phyloP scores from a whole-genome alignment of 2,797 vertebrate genomes.

The Naso thynnoides region DNA sequence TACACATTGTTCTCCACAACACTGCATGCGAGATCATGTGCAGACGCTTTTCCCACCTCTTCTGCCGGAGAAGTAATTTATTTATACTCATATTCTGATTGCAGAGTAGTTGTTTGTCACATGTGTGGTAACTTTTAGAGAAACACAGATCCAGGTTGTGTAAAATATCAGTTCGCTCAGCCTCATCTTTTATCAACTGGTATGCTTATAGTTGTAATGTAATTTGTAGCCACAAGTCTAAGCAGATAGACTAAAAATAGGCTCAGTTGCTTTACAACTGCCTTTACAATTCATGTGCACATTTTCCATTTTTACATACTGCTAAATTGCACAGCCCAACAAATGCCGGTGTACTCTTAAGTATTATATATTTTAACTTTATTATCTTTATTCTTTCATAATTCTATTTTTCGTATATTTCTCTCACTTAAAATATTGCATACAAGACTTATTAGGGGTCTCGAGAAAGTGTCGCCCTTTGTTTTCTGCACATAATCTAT shows the following conservation, averaged over 20 bases:
- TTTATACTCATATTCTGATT: slow-evolving; percentile 25
- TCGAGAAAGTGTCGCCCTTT: too few species aligned
- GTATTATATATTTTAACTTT: too few species aligned
- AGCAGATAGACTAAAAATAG: background rate
- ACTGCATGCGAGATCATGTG: slow-evolving; percentile 83
- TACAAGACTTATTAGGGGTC: too few species aligned
- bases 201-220: background rate
- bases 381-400: too few species aligned
- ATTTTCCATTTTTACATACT: too few species aligned
- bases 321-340: too few species aligned
- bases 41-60: slow-evolving; percentile 85
- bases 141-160: background rate
- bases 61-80: slow-evolving; percentile 88
- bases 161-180: background rate
- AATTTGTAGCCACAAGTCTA: background rate
- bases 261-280: too few species aligned
- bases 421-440: too few species aligned
- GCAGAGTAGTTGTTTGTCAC: background rate
- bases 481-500: too few species aligned
- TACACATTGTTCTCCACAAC: slow-evolving; percentile 89
- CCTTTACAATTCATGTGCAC: too few species aligned
- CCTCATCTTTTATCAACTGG: background rate
- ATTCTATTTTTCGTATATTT: too few species aligned
- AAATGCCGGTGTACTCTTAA: too few species aligned
- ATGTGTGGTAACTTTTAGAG: background rate